Evolutionary conservation across 2,113 vertebrate genomes (phyloP).

Genomic region (Podilymbus podiceps): DNA sequence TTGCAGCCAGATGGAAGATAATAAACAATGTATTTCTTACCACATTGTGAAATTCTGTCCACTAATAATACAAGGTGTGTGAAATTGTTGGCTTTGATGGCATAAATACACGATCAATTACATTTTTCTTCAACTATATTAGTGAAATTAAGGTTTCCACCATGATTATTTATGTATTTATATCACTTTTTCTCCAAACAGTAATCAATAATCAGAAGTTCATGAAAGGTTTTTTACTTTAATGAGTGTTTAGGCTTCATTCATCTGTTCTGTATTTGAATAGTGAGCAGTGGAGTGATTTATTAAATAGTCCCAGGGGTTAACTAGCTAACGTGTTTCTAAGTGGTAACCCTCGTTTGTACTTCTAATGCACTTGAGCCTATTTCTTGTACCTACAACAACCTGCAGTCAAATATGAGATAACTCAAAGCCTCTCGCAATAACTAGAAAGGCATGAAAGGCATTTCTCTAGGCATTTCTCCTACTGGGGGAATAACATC

Average conservation of each 20-base stretch:
- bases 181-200: not conserved
- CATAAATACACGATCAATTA: no score
- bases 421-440: not conserved
- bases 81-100: not conserved
- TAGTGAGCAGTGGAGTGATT: not conserved
- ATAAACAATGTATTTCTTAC: not conserved
- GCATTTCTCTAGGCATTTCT: not conserved
- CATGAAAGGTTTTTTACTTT: not conserved
- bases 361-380: not conserved
- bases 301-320: not conserved
- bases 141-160: not conserved
- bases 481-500: not conserved
- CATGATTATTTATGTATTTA: not conserved
- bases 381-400: not conserved
- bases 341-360: not conserved
- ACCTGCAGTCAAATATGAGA: not conserved
- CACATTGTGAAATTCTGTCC: not conserved
- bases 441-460: not conserved
- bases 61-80: rapidly evolving
- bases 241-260: not conserved
- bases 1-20: not conserved
- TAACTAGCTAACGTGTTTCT: not conserved
- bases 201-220: not conserved
- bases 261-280: not conserved
- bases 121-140: not conserved